Evolutionary conservation across 2,113 vertebrate genomes (phyloP).

Genomic region (Sapayoa aenigma): DNA sequence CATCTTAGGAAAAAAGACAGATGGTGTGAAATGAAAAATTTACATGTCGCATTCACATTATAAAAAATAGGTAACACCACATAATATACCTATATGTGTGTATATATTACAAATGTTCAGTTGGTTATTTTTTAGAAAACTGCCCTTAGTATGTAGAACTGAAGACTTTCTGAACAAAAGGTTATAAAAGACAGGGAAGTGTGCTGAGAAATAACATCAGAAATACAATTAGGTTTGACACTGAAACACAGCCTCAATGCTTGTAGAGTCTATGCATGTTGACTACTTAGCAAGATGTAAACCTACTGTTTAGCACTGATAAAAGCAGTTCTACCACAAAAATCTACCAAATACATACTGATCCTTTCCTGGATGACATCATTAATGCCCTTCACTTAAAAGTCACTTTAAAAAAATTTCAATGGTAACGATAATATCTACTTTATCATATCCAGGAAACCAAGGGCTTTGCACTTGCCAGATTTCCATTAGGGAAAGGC

Average conservation of each 20-base stretch:
- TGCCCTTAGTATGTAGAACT: not conserved
- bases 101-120: not conserved
- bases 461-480: slow-evolving; percentile 5
- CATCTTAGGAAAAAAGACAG: not conserved
- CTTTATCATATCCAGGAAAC: slow-evolving; percentile 2
- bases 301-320: slow-evolving; percentile 21
- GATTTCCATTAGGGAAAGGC: not conserved
- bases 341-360: slow-evolving; percentile 10
- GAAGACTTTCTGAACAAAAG: not conserved
- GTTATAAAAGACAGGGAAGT: not conserved
- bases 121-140: not conserved
- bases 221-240: not conserved
- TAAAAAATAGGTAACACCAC: not conserved
- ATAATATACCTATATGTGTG: not conserved
- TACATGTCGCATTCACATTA: not conserved
- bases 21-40: not conserved
- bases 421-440: not conserved
- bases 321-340: slow-evolving; percentile 55
- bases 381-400: not conserved
- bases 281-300: not conserved
- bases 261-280: not conserved
- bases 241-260: not conserved
- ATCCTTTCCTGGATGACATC: not conserved
- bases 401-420: not conserved
- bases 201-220: not conserved